Evolutionary conservation across 2,113 vertebrate genomes (phyloP), one percentile per base, ranked within the genome.

Genomic region (Fulmarus glacialis): DNA sequence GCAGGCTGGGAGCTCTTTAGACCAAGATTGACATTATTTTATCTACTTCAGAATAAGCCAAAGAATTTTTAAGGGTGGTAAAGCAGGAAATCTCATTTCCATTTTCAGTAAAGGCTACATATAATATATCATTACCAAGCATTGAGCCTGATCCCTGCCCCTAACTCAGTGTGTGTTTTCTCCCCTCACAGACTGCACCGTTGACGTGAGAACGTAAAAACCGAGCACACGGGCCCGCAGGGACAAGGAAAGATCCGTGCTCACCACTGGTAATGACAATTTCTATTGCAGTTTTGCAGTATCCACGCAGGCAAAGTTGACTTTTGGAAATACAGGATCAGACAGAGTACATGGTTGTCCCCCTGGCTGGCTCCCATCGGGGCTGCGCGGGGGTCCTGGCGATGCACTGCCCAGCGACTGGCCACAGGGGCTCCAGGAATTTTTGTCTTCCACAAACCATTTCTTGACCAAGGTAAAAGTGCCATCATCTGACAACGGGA

Each of bases 361-460:
- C 43, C 24, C 15, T 8, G 3, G 8, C 22, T 48, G 82, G 11
- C 15, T 86, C 52, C 22, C 13, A 13, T 0, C 0, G 1, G 24
- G 42, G 5, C 43, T 84, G 9, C 1, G 5, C 3, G 7, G 9
- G 45, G 21, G 18, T 58, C 47, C 42, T 0, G 2, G 36, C 1
- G 2, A 29, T n/a, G 52, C 8, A 2, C 21, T 62, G 32, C 23
- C 7, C 48, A 26, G 24, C 0, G 1, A 22, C n/a, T 7, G 32
- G 15, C 75, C 38, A 26, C 11, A 2, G 18, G 20, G 20, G 4
- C 16, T 56, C 29, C 32, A n/a, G 50, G 38, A 40, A n/a, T n/a
- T 56, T 47, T 47, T 56, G 4, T 64, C 40, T 75, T 43, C 22
- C 24, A 50, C 22, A 64, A 4, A 75, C 42, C 11, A 9, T 55